phyloP scores from a whole-genome alignment of 2,113 vertebrate species.

The Laticauda colubrina region DNA sequence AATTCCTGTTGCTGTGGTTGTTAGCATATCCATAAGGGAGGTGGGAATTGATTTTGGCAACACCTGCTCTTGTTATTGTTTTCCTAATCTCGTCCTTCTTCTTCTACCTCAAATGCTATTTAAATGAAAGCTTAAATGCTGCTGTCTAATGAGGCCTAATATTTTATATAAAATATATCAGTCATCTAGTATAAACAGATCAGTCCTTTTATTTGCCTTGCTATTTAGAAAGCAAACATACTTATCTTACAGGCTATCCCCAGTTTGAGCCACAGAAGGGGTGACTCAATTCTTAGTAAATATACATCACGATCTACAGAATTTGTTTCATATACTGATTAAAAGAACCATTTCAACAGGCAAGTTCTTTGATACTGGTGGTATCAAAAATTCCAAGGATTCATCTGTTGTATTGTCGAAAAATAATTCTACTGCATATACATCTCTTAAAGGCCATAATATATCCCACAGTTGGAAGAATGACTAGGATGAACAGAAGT shows the following conservation, averaged over 20 bases:
- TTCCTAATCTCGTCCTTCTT: neutral
- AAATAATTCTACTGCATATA: neutral
- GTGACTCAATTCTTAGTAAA: slow-evolving; percentile 13
- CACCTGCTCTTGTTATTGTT: neutral
- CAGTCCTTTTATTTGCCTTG: neutral
- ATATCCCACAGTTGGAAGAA: neutral
- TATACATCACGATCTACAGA: neutral
- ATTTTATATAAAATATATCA: neutral
- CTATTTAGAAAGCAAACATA: neutral
- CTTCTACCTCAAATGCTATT: neutral
- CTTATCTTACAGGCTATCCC: neutral
- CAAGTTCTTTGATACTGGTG: neutral
- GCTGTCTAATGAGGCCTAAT: neutral
- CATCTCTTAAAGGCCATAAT: neutral
- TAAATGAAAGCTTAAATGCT: neutral
- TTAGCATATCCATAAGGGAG: neutral
- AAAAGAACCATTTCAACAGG: neutral
- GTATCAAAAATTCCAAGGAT: neutral
- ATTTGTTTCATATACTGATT: neutral
- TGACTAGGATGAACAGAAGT: neutral
- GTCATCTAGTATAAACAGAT: neutral
- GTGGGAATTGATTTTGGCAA: neutral
- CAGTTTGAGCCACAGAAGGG: neutral
- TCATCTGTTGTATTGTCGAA: neutral
- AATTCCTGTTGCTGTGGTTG: slow-evolving; percentile 4